Percentiles rank a stretch among this genome's conserved stretches.
Conservation (phyloP, 1,140 invertebrate genomes). For the Drosophila yakuba region DNA sequence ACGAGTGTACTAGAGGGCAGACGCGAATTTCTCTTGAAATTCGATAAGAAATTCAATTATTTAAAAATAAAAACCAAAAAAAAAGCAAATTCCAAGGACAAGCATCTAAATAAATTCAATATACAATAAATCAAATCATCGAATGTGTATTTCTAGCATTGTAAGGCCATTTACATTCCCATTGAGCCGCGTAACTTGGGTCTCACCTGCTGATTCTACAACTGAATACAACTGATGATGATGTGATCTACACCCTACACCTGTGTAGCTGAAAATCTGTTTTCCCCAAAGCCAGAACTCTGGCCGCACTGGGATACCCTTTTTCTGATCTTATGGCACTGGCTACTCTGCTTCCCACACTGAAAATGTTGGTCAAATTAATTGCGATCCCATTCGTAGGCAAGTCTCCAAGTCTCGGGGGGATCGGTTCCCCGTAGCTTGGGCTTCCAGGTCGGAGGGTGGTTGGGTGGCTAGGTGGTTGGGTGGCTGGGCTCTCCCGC, state of each 20-base stretch:
- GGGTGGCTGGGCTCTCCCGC: background rate
- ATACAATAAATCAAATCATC: conserved; percentile 63
- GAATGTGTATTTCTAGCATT: background rate
- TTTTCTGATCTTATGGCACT: too few species aligned
- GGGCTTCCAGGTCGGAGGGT: background rate
- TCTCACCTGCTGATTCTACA: background rate
- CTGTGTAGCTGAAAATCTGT: background rate
- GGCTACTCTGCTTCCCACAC: too few species aligned
- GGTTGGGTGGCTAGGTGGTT: background rate
- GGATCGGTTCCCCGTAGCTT: background rate
- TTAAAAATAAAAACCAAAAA: conserved; percentile 27
- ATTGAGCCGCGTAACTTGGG: background rate
- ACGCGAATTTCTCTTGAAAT: conserved; percentile 79
- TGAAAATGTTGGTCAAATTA: conserved; percentile 36
- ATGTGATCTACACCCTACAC: background rate
- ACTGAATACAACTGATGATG: background rate
- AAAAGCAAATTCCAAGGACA: conserved; percentile 23
- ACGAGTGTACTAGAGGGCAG: conserved; percentile 33
- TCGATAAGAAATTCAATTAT: conserved; percentile 70
- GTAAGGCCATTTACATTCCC: background rate
- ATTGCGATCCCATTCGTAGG: conserved; percentile 28
- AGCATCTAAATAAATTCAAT: conserved; percentile 58
- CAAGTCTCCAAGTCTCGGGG: background rate
- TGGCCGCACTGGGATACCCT: background rate
- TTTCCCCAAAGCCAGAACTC: background rate